Conservation (phyloP, 2,888 invertebrate species). For the Callinectes sapidus region DNA sequence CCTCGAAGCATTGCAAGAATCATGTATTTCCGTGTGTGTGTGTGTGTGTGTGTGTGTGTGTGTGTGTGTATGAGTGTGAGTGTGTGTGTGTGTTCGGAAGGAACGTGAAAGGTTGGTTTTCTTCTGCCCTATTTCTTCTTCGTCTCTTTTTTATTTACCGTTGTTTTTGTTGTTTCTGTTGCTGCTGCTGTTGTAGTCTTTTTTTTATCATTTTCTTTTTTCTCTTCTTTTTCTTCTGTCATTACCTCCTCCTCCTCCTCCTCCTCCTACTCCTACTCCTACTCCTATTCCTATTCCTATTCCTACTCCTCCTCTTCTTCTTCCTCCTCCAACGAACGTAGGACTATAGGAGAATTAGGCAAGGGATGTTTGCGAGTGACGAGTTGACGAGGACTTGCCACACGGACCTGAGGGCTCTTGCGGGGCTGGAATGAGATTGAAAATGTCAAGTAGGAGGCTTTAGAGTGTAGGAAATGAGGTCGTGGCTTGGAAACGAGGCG, state of each 20-base stretch:
- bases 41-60: conserved; percentile 19
- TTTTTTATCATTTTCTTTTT: background rate
- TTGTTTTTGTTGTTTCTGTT: background rate
- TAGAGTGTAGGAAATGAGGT: conserved; percentile 20
- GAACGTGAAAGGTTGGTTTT: background rate
- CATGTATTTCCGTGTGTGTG: background rate
- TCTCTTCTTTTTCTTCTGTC: background rate
- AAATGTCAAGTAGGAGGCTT: conserved; percentile 10
- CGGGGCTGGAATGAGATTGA: background rate
- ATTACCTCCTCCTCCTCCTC: background rate
- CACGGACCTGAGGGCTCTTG: background rate
- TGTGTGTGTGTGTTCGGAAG: background rate
- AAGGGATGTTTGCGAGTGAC: conserved; percentile 3
- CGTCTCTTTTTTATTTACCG: background rate
- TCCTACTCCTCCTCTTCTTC: background rate
- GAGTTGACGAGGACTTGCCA: conserved; percentile 2
- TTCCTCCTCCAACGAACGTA: background rate
- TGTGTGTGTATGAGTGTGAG: conserved; percentile 7
- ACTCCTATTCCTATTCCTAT: background rate
- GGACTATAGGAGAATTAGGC: background rate
- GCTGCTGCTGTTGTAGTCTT: background rate
- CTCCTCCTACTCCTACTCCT: background rate
- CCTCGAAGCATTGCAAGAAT: background rate
- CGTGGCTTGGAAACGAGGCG: background rate
- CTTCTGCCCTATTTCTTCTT: background rate